phyloP scores from a whole-genome alignment of 2,113 vertebrate species.

The Hassar affinis region DNA sequence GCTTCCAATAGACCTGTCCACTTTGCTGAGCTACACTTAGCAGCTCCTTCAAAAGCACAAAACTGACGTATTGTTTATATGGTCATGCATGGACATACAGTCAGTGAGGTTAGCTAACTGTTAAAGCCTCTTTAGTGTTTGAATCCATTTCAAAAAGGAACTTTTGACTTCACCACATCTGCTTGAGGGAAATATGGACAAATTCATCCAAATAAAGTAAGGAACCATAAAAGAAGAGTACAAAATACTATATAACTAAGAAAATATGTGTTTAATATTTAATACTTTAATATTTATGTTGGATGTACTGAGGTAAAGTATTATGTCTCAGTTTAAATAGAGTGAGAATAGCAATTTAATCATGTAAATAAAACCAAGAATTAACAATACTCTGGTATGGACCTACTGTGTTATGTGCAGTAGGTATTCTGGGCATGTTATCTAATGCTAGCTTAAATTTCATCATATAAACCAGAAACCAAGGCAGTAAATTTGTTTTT shows the following conservation, averaged over 20 bases:
- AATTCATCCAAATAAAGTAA: conserved; percentile 1
- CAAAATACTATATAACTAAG: not conserved
- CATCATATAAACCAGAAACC: not conserved
- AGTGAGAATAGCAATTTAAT: not conserved
- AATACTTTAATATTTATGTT: too few relatives aligned
- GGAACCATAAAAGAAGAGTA: not conserved
- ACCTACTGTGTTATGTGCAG: not conserved
- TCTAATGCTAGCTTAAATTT: not conserved
- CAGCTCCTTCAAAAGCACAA: not conserved
- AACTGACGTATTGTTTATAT: not conserved
- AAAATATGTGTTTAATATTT: not conserved
- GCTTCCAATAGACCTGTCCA: not conserved
- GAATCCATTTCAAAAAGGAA: not conserved
- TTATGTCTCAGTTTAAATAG: not conserved
- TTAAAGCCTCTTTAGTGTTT: not conserved
- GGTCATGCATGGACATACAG: not conserved
- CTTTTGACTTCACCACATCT: not conserved
- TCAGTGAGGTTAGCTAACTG: not conserved
- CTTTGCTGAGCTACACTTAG: not conserved
- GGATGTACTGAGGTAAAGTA: not conserved
- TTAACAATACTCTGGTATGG: not conserved
- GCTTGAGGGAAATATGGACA: not conserved
- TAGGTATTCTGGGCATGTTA: not conserved
- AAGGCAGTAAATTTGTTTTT: not conserved
- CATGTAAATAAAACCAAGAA: not conserved